Percentiles rank a stretch among this genome's conserved stretches.
These are phyloP conservation scores for Parazoanthus swiftii DNA, from an alignment of 92 coral and sea anemone genomes.

Conservation along the genomic window DNA sequence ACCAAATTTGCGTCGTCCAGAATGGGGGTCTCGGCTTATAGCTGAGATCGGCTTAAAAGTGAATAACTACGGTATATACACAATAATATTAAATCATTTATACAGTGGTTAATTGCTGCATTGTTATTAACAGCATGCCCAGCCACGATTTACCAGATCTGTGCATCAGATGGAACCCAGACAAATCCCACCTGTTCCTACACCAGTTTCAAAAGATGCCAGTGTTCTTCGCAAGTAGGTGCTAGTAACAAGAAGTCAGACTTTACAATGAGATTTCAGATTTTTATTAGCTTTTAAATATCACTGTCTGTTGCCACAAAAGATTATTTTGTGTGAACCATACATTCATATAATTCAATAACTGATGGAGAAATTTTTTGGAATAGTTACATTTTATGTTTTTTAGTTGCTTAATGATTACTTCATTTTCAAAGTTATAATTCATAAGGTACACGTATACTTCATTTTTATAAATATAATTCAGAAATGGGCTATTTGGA, in stretches of 20 bases:
- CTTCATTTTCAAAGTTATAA: too few species aligned
- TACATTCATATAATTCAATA: background rate
- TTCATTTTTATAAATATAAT: too few species aligned
- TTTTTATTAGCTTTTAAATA: background rate
- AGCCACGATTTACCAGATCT: slow-evolving; percentile 6
- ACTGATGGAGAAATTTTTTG: background rate
- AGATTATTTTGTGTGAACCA: background rate
- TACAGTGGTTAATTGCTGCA: background rate
- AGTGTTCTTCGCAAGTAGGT: slow-evolving; percentile 41
- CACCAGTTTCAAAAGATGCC: slow-evolving; percentile 10
- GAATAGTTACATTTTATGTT: background rate
- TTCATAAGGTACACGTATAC: too few species aligned
- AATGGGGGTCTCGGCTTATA: too few species aligned
- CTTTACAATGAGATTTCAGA: background rate
- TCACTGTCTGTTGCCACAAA: background rate
- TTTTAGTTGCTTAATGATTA: too few species aligned
- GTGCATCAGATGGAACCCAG: slow-evolving; percentile 18
- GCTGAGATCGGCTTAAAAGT: too few species aligned
- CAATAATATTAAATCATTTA: too few species aligned
- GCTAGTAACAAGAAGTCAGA: background rate
- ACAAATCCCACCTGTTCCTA: slow-evolving; percentile 4
- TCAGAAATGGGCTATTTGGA: too few species aligned
- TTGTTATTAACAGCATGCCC: background rate
- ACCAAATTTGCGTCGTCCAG: too few species aligned
- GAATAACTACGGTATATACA: too few species aligned